Conservation (phyloP, 2,888 invertebrate genomes). For the Xestia sexstrigata region DNA sequence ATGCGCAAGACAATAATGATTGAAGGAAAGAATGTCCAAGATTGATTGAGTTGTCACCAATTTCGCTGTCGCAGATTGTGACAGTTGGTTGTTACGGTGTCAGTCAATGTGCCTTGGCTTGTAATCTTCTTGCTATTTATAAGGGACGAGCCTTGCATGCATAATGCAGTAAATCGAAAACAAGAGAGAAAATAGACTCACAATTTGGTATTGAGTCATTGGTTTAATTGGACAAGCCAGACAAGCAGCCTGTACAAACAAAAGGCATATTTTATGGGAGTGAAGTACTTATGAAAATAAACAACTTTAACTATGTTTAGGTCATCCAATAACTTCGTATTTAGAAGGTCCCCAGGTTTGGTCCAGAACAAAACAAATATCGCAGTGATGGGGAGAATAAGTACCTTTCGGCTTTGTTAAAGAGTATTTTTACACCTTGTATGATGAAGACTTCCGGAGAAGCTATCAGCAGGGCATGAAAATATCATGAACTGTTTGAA, state of each 20-base stretch:
- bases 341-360: too few species aligned
- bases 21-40: background rate
- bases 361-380: too few species aligned
- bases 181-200: background rate
- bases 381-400: too few species aligned
- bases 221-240: background rate
- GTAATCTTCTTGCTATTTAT: slow-evolving; percentile 25
- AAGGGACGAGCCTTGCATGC: background rate
- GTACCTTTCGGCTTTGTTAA: too few species aligned
- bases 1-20: background rate
- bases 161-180: slow-evolving; percentile 6
- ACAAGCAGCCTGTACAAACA: background rate
- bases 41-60: slow-evolving; percentile 39
- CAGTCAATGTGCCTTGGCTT: slow-evolving; percentile 15
- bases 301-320: too few species aligned
- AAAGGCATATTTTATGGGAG: background rate
- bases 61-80: slow-evolving; percentile 18
- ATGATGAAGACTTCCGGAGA: too few species aligned
- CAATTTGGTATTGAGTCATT: background rate
- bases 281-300: background rate
- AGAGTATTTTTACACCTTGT: too few species aligned
- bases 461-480: too few species aligned
- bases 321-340: too few species aligned
- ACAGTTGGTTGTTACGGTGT: slow-evolving; percentile 35
- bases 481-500: background rate